Evolutionary conservation across 2,113 vertebrate species (phyloP), one percentile per base, ranked within the genome.

Genomic region (Xiphorhynchus elegans): DNA sequence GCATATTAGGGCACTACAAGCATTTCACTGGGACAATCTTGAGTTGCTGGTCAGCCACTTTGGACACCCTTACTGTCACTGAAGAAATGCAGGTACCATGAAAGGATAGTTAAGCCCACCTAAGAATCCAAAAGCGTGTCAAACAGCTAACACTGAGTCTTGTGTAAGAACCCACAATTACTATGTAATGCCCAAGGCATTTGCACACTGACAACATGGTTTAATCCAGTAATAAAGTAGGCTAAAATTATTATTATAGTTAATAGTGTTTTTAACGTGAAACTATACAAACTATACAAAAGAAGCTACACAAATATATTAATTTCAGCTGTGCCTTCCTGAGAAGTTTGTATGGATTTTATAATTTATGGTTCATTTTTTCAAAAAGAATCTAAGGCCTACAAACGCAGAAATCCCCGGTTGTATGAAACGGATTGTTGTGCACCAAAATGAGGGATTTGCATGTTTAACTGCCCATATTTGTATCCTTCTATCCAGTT

Each of bases 391-490:
- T 20, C 7, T 19, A 89, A 73, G 50, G 59, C 18, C 78, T 10
- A 28, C 60, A 77, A 92, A 78, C 26, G 20, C n/a, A 90, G 47
- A 93, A 96, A 96, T 85, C 64, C 39, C 47, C n/a, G 28, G 6
- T 31, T 84, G 49, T 67, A 78, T 49, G 31, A 90, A 92, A 89
- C 59, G 40, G 74, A 76, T 5, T 10, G 40, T 26, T 97, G 44
- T 78, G 68, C 60, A 96, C 79, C 80, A 90, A 82, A 95, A 94
- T 68, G 42, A 73, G 72, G 50, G 76, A 90, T 96, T 95, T 95
- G 26, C 70, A 55, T 89, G 59, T 79, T 93, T 88, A 95, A 92
- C 42, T 81, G 69, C 70, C 76, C 26, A 67, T 91, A 91, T 80
- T 83, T 85, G 76, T 94, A 84, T 69, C 70, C 69, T 88, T 62